Evolutionary conservation across 2,113 vertebrate species (phyloP).

Genomic region (Phaethornis superciliosus): DNA sequence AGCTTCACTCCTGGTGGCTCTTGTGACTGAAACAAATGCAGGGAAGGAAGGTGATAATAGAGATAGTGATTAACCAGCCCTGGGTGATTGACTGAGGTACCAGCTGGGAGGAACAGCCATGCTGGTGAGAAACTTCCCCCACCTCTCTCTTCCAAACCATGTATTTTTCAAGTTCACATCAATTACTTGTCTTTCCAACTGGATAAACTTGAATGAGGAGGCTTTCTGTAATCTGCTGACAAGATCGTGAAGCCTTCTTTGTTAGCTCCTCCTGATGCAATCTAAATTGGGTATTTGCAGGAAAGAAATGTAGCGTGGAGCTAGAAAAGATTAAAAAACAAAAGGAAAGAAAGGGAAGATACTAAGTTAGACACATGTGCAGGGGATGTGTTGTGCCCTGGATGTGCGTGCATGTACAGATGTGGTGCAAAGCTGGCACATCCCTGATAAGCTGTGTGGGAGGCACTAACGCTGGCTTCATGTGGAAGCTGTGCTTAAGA

Average conservation of each 20-base stretch:
- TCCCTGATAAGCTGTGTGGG: no score
- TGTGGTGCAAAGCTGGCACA: not conserved
- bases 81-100: not conserved
- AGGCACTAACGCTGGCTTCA: fast-evolving
- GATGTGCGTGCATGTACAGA: not conserved
- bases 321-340: not conserved
- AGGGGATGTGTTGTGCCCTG: not conserved
- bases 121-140: not conserved
- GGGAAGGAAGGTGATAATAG: slow-evolving; percentile 10
- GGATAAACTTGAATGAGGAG: slow-evolving; percentile 47
- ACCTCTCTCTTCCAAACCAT: not conserved
- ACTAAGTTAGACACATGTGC: not conserved
- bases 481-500: not conserved
- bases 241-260: not conserved
- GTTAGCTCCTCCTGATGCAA: slow-evolving; percentile 12
- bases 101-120: not conserved
- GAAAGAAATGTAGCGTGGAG: slow-evolving; percentile 10
- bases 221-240: slow-evolving; percentile 28
- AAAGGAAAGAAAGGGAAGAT: not conserved
- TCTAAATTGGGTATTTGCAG: not conserved
- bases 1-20: not conserved
- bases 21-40: not conserved
- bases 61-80: not conserved
- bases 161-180: slow-evolving; percentile 52
- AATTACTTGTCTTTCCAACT: slow-evolving; percentile 43